These are phyloP conservation scores for Petromus typicus DNA, from an alignment of 2,113 vertebrate genomes.

Conservation along the genomic window DNA sequence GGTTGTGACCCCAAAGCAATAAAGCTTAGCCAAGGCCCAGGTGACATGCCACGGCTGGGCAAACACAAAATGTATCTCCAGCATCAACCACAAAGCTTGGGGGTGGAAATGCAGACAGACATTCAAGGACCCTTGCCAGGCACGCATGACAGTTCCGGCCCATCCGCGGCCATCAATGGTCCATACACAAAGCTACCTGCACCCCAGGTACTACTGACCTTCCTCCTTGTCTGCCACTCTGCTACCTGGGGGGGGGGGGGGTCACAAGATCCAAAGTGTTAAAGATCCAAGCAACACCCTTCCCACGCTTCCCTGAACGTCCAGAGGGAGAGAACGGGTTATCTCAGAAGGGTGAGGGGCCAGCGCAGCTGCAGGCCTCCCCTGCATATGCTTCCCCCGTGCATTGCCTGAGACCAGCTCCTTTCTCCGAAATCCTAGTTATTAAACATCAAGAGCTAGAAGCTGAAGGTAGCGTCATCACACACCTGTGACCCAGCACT, in stretches of 20 bases:
- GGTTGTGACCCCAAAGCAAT: not conserved
- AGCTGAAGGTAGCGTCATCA: too few relatives aligned
- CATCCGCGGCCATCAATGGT: not conserved
- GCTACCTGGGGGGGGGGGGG: not conserved
- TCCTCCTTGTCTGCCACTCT: not conserved
- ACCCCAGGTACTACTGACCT: slow-evolving; percentile 50
- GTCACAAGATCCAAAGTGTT: slow-evolving; percentile 28
- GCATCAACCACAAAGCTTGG: not conserved
- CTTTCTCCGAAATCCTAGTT: not conserved
- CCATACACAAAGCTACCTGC: not conserved
- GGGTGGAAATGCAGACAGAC: not conserved
- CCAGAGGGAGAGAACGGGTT: not conserved
- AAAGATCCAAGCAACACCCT: not conserved
- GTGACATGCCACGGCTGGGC: not conserved
- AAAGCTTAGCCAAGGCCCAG: not conserved
- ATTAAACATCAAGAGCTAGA: not conserved
- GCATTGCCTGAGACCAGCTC: not conserved
- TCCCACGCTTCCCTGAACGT: not conserved
- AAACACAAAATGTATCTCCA: not conserved
- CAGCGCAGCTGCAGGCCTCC: not conserved
- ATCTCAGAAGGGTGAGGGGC: not conserved
- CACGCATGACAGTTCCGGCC: not conserved
- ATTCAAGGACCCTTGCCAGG: accelerated
- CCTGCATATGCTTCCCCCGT: not conserved
- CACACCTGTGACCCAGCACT: not conserved